phyloP scores from a whole-genome alignment of 2,888 invertebrate species.

The Andrena praecox region DNA sequence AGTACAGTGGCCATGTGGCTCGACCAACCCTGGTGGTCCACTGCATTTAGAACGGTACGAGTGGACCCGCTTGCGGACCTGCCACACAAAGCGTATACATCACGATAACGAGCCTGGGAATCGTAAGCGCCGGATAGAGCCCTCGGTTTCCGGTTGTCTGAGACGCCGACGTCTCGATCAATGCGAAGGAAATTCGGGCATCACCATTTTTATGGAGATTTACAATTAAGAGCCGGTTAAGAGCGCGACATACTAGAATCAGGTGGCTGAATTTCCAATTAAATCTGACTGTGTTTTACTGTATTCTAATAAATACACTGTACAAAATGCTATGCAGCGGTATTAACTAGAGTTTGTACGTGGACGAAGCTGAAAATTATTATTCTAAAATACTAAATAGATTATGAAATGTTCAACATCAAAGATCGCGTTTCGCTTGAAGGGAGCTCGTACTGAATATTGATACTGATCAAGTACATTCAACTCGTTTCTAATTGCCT shows the following conservation, averaged over 20 bases:
- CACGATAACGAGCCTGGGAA: conserved; percentile 80
- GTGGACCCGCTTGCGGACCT: conserved; percentile 74
- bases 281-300: background rate
- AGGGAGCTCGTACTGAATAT: background rate
- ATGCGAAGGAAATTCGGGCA: background rate
- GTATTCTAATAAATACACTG: too few species aligned
- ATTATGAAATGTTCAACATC: too few species aligned
- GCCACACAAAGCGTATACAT: conserved; percentile 73
- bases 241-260: background rate
- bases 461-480: too few species aligned
- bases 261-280: background rate
- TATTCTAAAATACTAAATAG: too few species aligned
- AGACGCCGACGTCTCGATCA: conserved; percentile 42
- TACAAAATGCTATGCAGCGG: too few species aligned
- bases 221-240: too few species aligned
- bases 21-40: conserved; percentile 74
- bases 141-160: conserved; percentile 72
- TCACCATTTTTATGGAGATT: conserved; percentile 26
- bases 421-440: background rate
- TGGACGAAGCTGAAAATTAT: too few species aligned
- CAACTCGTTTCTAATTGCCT: conserved; percentile 26
- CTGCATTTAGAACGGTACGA: conserved; percentile 80
- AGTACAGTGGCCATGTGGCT: conserved; percentile 76
- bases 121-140: conserved; percentile 72
- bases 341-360: too few species aligned